Evolutionary conservation across 2,888 invertebrate species (phyloP).

Genomic region (Automeris io): DNA sequence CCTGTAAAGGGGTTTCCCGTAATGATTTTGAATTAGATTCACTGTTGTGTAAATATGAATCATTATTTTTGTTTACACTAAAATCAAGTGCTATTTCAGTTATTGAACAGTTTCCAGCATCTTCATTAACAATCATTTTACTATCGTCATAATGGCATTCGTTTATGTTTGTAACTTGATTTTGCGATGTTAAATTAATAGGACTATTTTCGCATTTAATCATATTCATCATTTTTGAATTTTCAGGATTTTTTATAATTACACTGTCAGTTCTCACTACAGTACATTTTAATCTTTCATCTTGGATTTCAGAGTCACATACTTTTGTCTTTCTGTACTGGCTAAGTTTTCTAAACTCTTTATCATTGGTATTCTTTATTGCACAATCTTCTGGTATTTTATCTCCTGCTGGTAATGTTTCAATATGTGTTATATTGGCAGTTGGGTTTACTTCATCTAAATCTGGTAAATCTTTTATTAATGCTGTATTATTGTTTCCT

Average conservation of each 20-base stretch:
- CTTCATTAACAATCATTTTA: constrained; percentile 11
- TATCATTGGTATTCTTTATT: constrained; percentile 32
- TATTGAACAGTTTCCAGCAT: constrained; percentile 11
- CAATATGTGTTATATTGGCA: constrained; percentile 11
- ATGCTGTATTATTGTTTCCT: no score
- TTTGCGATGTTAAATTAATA: constrained; percentile 38
- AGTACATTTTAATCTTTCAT: constrained; percentile 22
- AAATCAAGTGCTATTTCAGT: constrained; percentile 49
- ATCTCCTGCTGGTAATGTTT: constrained; percentile 13
- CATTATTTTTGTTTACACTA: constrained; percentile 39
- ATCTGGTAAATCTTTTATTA: constrained; percentile 31
- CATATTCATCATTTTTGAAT: constrained; percentile 28
- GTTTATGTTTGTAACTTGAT: constrained; percentile 5
- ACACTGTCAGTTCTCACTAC: constrained; percentile 60
- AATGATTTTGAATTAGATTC: neutral
- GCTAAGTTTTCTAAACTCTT: constrained; percentile 52
- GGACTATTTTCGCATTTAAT: constrained; percentile 16
- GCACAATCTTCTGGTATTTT: constrained; percentile 18
- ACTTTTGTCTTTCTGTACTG: constrained; percentile 56
- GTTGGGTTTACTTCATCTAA: constrained; percentile 27
- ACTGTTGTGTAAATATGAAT: constrained; percentile 3
- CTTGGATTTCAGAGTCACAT: constrained; percentile 20
- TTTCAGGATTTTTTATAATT: constrained; percentile 70
- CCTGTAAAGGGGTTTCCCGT: neutral
- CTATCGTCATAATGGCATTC: constrained; percentile 5